These are phyloP conservation scores for Telmatochromis sp. DNA, from an alignment of 2,113 vertebrate species.

Conservation along the genomic window DNA sequence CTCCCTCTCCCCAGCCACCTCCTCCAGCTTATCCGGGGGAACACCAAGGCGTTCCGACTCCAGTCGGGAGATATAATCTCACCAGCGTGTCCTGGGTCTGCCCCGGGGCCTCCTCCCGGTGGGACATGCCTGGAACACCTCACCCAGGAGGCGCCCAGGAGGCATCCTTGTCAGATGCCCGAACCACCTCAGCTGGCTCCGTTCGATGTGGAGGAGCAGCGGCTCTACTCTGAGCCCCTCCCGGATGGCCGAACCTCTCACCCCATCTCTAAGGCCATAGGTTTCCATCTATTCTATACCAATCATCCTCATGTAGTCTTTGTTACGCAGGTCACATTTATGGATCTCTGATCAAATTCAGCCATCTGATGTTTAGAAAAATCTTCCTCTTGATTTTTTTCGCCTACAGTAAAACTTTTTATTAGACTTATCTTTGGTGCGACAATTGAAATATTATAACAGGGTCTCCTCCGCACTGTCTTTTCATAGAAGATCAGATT, in stretches of 20 bases:
- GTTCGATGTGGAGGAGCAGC: neutral
- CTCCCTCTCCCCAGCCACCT: neutral
- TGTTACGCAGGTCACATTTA: neutral
- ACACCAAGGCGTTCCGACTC: accelerated
- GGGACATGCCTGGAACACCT: too few species aligned
- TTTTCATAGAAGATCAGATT: neutral
- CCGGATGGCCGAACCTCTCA: too few species aligned
- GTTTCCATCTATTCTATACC: neutral
- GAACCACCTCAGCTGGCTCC: too few species aligned
- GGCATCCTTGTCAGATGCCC: too few species aligned
- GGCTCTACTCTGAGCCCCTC: too few species aligned
- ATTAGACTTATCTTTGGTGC: neutral
- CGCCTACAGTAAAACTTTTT: neutral
- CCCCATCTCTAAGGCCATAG: too few species aligned
- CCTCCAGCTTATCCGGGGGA: neutral
- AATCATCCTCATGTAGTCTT: neutral
- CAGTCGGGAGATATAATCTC: too few species aligned
- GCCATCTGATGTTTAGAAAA: neutral
- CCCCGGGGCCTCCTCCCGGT: too few species aligned
- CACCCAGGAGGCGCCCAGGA: too few species aligned
- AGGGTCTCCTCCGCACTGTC: neutral
- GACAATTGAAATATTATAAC: neutral
- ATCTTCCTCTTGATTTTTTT: neutral
- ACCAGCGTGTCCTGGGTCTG: too few species aligned
- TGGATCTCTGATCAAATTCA: neutral